A percentile compares a stretch with the other conserved stretches of the same genome.
Conservation (phyloP, 2,888 invertebrate species). For the Clistopyga incitator region DNA sequence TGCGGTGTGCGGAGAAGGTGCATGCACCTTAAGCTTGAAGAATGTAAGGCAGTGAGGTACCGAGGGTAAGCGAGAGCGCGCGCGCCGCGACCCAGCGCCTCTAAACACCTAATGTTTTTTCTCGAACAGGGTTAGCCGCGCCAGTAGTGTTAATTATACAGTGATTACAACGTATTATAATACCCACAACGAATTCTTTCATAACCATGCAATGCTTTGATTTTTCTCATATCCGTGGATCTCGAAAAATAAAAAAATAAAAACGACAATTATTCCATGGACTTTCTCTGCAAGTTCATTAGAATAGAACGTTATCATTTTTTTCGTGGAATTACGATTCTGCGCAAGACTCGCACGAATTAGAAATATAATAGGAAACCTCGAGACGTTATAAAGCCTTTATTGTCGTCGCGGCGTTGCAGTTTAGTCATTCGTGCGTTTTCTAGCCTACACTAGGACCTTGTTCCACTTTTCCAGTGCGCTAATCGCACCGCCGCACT, state of each 20-base stretch:
- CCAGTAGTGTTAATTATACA: slow-evolving; percentile 26
- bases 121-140: not conserved
- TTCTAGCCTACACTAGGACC: slow-evolving; percentile 62
- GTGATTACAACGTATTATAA: slow-evolving; percentile 22
- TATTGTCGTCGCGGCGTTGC: slow-evolving; percentile 23
- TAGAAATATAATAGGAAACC: slow-evolving; percentile 18
- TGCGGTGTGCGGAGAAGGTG: slow-evolving; percentile 15
- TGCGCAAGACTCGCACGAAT: slow-evolving; percentile 1
- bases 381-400: not conserved
- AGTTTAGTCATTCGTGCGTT: slow-evolving; percentile 11
- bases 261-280: not conserved
- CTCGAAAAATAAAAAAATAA: not conserved
- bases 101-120: slow-evolving; percentile 23
- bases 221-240: no score
- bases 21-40: slow-evolving; percentile 6
- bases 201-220: not conserved
- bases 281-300: not conserved
- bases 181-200: slow-evolving; percentile 21
- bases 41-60: slow-evolving; percentile 25
- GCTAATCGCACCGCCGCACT: slow-evolving; percentile 63
- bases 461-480: slow-evolving; percentile 69
- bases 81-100: not conserved
- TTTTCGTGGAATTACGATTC: not conserved
- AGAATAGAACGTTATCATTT: not conserved
- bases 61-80: not conserved